Percentiles rank a stretch among this genome's conserved stretches.
These are phyloP conservation scores for Microctenopoma steveboyesi DNA, from an alignment of 2,797 vertebrate genomes.

Conservation along the genomic window DNA sequence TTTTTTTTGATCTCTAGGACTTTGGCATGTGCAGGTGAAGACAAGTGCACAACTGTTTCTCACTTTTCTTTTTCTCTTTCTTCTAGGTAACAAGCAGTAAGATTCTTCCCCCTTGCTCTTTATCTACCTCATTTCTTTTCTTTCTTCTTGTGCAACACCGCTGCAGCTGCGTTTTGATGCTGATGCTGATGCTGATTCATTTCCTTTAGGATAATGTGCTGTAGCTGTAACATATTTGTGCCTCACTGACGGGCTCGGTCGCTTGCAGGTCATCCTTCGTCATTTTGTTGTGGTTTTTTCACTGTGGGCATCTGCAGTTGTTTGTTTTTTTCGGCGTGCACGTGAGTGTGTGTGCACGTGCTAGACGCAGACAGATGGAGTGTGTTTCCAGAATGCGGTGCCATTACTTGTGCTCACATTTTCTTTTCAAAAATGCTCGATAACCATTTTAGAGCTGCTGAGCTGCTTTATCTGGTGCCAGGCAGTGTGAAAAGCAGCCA, in stretches of 20 bases:
- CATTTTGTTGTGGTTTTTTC: slow-evolving; percentile 1
- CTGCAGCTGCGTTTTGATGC: slow-evolving; percentile 14
- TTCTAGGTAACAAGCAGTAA: slow-evolving; percentile 59
- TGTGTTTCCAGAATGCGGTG: background rate
- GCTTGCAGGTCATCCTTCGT: slow-evolving; percentile 21
- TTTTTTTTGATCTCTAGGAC: slow-evolving; percentile 13
- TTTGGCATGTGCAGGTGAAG: slow-evolving; percentile 20
- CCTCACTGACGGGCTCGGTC: slow-evolving; percentile 2
- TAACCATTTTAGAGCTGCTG: slow-evolving; percentile 8
- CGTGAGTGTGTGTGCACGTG: slow-evolving; percentile 38
- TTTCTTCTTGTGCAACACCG: background rate
- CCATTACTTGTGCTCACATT: background rate
- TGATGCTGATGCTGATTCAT: background rate
- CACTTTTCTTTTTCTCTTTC: slow-evolving; percentile 41
- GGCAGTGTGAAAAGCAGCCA: slow-evolving; percentile 22
- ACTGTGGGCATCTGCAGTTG: background rate
- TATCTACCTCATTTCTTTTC: background rate
- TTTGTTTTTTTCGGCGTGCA: slow-evolving; percentile 12
- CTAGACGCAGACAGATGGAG: background rate
- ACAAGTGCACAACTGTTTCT: slow-evolving; percentile 18
- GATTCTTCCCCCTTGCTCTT: slow-evolving; percentile 11
- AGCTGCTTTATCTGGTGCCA: slow-evolving; percentile 12
- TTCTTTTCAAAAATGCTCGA: slow-evolving; percentile 13
- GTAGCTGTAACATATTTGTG: slow-evolving; percentile 9
- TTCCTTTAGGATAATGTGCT: slow-evolving; percentile 9